Percentiles rank a stretch among this genome's conserved stretches.
phyloP scores from a whole-genome alignment of 2,888 invertebrate species.

The Melanotus villosus region DNA sequence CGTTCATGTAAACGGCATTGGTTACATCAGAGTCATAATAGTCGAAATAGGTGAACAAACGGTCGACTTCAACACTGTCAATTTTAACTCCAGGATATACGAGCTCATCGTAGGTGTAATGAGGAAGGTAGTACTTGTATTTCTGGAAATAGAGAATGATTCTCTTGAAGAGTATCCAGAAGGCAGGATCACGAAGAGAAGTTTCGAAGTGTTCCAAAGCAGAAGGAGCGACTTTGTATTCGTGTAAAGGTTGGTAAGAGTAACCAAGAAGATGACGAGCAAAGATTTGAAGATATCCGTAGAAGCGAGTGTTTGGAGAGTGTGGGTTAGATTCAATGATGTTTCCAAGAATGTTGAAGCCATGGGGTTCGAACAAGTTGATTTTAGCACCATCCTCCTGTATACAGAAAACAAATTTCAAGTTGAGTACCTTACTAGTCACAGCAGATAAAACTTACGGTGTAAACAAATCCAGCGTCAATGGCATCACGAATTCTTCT shows the following conservation, averaged over 20 bases:
- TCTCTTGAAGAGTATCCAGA: constrained; percentile 78
- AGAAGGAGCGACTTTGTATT: constrained; percentile 72
- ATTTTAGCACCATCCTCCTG: constrained; percentile 65
- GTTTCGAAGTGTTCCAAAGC: constrained; percentile 77
- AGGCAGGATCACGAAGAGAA: constrained; percentile 77
- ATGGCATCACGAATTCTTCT: constrained; percentile 73
- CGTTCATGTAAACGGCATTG: constrained; percentile 70
- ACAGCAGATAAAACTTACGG: constrained; percentile 55
- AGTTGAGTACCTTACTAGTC: background rate
- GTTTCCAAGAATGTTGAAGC: constrained; percentile 76
- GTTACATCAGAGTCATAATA: constrained; percentile 75
- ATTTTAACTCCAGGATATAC: constrained; percentile 75
- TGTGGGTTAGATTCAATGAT: constrained; percentile 77
- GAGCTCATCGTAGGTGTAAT: constrained; percentile 76
- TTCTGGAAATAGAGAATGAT: constrained; percentile 73
- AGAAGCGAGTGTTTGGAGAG: constrained; percentile 74
- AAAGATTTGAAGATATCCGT: constrained; percentile 72
- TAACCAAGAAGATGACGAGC: constrained; percentile 75
- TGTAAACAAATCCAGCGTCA: constrained; percentile 70
- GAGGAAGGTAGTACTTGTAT: constrained; percentile 73
- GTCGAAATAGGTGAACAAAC: constrained; percentile 80
- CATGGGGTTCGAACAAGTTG: constrained; percentile 74
- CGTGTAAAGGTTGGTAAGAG: constrained; percentile 59
- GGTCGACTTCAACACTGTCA: constrained; percentile 75
- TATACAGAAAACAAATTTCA: background rate